Base-by-base conservation (phyloP, 2,888 invertebrate genomes). In the Apodemia hepburni region DNA sequence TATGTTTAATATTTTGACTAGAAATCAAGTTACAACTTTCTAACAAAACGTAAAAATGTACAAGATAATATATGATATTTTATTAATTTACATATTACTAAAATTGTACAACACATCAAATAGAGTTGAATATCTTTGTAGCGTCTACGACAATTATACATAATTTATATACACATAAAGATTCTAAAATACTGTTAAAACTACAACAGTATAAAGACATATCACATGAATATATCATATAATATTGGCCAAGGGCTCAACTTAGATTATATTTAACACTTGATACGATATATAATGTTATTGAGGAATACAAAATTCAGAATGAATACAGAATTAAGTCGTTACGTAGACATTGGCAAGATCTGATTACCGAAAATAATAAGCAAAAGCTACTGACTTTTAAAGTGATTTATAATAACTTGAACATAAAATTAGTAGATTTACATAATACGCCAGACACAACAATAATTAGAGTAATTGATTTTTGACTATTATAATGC, bases 1-100 rank as follows among this genome's bases (percentile, higher is more conserved):
- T 89, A 88, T 87, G 89, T 84, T 91, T 87, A 87, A 90, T 89
- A 88, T 86, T 89, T 89, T 92, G 92, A 92, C 92, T 92, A 92
- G 92, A 92, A 91, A 89, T 87, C 90, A 87, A 90, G 86, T 87
- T 87, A 85, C 85, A 87, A 87, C 78, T 83, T 81, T 86, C 85
- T 87, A 89, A 87, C 82, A 87, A 87, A 87, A 88, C 86, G 84
- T 84, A 85, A 74, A 81, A 82, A 85, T 89, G 83, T 90, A 90
- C 89, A 90, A 76, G 38, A 38, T 38, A 38, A 78, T 84, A 86
- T 87, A 84, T 84, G 85, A 85, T 82, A 38, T 12, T 38, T 82
- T 85, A 85, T 84, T 79, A 75, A 86, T 88, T 86, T 88, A 89
- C 84, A 87, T 77, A 82, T 85, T 73, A 77, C 80, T 84, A 85